Evolutionary conservation across 2,797 vertebrate species (phyloP), one percentile per base, ranked within the genome.

Genomic region (Danio albolineatus): DNA sequence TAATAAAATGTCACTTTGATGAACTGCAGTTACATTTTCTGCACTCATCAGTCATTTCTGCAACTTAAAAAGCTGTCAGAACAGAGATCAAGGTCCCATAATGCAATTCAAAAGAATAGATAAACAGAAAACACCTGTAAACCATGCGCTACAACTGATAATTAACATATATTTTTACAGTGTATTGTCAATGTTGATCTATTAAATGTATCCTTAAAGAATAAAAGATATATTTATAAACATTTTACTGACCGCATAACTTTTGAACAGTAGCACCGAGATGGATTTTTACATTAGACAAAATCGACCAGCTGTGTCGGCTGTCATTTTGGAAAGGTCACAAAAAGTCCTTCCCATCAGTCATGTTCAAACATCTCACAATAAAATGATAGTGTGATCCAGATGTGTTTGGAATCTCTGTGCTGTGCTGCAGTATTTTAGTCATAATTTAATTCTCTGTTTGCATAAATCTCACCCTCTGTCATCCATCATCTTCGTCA

Each of bases 401-500:
- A 14, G 43, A 72, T 48, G 66, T 79, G 38, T 61, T 75, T 64
- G 53, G 28, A 60, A 65, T 56, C 38, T 60, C n/a, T 65, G 74
- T 73, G 73, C 28, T 53, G n/a, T 10, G 51, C 61, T 59, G 53
- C 67, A 78, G 59, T 71, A 72, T 80, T 71, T 81, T 39, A 49
- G 19, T 51, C 57, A 38, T 81, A 78, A 85, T 75, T 85, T 49
- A 76, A 81, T 82, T 77, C 43, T 66, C 59, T 77, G 78, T 77
- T 82, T 65, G 77, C 69, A 79, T 81, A 82, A 71, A n/a, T 77
- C 81, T 66, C 43, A 57, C 54, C 65, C 38, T 67, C 43, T 53
- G 60, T 64, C 66, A 85, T 87, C 71, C 83, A 80, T 82, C 77
- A 87, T 73, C 57, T 84, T 84, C 83, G 85, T 85, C 73, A 83